phyloP scores from a whole-genome alignment of 2,797 vertebrate species.

The Rhabdophis nuchalis region DNA sequence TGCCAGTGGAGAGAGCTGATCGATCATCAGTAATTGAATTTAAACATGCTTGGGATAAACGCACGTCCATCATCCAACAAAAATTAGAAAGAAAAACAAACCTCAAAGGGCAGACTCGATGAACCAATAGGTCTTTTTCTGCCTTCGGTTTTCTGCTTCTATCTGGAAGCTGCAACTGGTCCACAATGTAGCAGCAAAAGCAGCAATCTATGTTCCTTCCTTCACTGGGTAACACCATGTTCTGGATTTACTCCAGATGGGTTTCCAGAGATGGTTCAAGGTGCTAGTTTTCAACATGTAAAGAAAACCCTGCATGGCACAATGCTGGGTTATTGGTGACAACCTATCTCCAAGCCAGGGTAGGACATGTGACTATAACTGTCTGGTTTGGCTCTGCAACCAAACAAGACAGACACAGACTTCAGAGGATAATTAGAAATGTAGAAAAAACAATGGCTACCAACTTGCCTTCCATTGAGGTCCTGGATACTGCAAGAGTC shows the following conservation, averaged over 20 bases:
- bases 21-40: background rate
- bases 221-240: background rate
- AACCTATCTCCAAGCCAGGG: background rate
- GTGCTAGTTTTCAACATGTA: background rate
- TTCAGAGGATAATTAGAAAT: too few relatives aligned
- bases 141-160: background rate
- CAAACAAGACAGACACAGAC: too few relatives aligned
- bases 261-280: background rate
- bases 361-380: background rate
- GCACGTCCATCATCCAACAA: background rate
- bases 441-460: too few relatives aligned
- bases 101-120: background rate
- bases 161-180: background rate
- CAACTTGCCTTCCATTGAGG: too few relatives aligned
- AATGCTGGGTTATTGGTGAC: background rate
- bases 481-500: too few relatives aligned
- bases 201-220: background rate
- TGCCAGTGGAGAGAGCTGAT: background rate
- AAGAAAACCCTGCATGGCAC: background rate
- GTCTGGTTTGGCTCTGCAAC: too few relatives aligned
- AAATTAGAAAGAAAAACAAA: background rate
- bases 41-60: background rate
- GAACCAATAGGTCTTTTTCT: background rate
- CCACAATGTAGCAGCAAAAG: background rate
- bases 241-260: background rate